Evolutionary conservation across 2,113 vertebrate species (phyloP).

Genomic region (Myodes glareolus): DNA sequence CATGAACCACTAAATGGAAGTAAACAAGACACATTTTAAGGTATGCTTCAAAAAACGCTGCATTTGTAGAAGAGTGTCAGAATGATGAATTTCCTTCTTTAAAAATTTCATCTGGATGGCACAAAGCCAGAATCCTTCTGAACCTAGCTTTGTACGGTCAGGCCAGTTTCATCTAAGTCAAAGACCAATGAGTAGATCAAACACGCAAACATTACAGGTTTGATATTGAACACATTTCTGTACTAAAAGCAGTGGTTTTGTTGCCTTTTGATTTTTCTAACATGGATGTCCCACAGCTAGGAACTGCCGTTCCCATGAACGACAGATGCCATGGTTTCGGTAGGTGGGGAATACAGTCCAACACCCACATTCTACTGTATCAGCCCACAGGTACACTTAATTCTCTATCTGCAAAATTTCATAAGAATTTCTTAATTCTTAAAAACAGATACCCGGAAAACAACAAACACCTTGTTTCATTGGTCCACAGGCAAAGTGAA

Average conservation of each 20-base stretch:
- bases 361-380: background rate
- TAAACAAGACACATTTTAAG: constrained; percentile 56
- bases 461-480: background rate
- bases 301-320: background rate
- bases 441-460: background rate
- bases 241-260: background rate
- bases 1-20: background rate
- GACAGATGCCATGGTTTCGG: background rate
- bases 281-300: background rate
- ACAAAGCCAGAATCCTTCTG: background rate
- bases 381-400: no score
- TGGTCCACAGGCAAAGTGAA: background rate
- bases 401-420: background rate
- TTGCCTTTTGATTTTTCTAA: background rate
- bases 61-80: constrained; percentile 44
- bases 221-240: background rate
- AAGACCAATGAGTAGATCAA: constrained; percentile 2
- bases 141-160: background rate
- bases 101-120: constrained; percentile 50
- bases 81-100: constrained; percentile 54
- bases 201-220: background rate
- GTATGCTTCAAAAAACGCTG: constrained; percentile 32
- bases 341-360: no score
- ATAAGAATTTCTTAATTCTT: background rate
- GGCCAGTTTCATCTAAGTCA: background rate